Percentiles rank a stretch among this genome's conserved stretches.
phyloP scores from a whole-genome alignment of 2,888 invertebrate genomes.

The Euspilapteryx auroguttella region DNA sequence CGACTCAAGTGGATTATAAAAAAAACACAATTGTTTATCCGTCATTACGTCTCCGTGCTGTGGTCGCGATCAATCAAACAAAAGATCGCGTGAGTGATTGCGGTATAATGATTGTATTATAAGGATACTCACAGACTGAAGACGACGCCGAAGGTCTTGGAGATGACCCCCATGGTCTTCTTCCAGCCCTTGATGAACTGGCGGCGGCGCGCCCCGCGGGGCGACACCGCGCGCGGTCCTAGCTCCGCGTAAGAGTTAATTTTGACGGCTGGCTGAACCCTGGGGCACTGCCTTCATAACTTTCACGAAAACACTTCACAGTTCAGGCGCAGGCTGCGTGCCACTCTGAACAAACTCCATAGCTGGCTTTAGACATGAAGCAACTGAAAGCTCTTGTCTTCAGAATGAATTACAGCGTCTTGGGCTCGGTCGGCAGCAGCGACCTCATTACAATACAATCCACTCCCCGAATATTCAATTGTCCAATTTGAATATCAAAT shows the following conservation, averaged over 20 bases:
- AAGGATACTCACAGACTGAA: constrained; percentile 79
- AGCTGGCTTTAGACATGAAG: no score
- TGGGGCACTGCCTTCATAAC: constrained; percentile 25
- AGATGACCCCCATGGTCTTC: constrained; percentile 73
- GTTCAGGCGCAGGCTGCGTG: constrained; percentile 14
- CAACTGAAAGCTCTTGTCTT: no score
- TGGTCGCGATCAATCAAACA: no score
- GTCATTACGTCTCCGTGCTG: no score
- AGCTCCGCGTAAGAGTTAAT: constrained; percentile 51
- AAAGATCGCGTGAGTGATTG: no score
- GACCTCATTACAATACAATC: constrained; percentile 36
- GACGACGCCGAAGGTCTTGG: constrained; percentile 76
- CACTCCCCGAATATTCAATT: constrained; percentile 22
- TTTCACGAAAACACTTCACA: constrained; percentile 25
- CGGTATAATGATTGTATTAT: no score
- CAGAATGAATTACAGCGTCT: no score
- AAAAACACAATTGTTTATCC: no score
- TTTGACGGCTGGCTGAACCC: constrained; percentile 27
- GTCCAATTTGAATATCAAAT: constrained; percentile 32
- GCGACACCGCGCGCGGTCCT: constrained; percentile 38
- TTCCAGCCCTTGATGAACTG: constrained; percentile 54
- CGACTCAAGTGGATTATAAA: no score
- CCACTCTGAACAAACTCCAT: constrained; percentile 23
- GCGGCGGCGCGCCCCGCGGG: constrained; percentile 52
- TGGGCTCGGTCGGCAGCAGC: no score